Evolutionary conservation across 2,797 vertebrate genomes (phyloP).

Genomic region (Platyrinchus mystaceus): DNA sequence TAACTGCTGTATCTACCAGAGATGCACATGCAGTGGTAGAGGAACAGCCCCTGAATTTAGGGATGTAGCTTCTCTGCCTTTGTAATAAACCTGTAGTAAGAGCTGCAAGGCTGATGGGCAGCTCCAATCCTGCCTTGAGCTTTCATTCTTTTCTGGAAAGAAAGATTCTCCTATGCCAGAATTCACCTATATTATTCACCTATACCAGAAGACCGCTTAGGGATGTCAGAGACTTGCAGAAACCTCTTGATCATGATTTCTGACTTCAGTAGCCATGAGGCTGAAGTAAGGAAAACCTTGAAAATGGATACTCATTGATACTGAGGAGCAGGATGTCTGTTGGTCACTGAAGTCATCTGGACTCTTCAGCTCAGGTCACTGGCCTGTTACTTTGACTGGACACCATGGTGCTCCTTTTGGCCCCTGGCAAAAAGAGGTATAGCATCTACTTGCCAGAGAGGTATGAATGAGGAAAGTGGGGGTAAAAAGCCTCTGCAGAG

Average conservation of each 20-base stretch:
- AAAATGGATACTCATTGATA: neutral
- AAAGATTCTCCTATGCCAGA: neutral
- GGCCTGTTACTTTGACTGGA: neutral
- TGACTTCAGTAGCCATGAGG: neutral
- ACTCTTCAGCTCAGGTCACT: neutral
- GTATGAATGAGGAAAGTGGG: neutral
- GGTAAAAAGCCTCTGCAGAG: neutral
- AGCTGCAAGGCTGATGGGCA: neutral
- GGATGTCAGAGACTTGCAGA: neutral
- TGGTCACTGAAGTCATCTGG: neutral
- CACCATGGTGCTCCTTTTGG: fast-evolving
- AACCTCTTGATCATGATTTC: neutral
- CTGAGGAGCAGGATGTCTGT: neutral
- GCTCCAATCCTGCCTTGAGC: neutral
- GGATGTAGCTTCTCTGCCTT: neutral
- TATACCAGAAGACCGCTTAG: neutral
- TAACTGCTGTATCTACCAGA: neutral
- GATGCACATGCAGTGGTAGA: neutral
- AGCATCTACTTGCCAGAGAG: neutral
- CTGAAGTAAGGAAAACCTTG: neutral
- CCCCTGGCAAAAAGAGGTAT: neutral
- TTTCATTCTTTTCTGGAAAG: neutral
- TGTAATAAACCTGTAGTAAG: neutral
- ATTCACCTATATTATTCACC: neutral
- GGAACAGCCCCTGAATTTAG: neutral